Conservation (phyloP, 2,113 vertebrate genomes). For the Drymodes brunneopygia region DNA sequence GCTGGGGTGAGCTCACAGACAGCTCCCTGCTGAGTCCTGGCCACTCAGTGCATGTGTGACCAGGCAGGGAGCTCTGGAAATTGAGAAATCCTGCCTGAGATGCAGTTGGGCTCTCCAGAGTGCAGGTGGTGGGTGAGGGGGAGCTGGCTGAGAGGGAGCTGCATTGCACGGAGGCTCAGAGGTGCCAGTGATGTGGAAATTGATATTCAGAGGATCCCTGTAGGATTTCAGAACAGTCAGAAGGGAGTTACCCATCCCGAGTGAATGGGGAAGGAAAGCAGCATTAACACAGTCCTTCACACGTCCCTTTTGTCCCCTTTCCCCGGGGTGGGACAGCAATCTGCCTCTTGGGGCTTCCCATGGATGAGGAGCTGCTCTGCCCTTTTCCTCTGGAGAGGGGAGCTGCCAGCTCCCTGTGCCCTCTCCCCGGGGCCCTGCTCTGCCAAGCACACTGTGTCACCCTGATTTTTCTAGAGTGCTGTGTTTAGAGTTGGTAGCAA, state of each 20-base stretch:
- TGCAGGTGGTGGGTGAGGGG: not conserved
- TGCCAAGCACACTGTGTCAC: not conserved
- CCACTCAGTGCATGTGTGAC: not conserved
- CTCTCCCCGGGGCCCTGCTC: not conserved
- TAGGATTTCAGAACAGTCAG: not conserved
- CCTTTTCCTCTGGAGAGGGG: not conserved
- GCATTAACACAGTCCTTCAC: fast-evolving
- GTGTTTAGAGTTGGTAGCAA: too few species aligned
- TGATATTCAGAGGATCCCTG: not conserved
- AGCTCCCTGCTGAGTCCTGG: not conserved
- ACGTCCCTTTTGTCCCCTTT: not conserved
- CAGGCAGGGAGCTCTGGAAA: not conserved
- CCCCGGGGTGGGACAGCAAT: not conserved
- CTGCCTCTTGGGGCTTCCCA: not conserved
- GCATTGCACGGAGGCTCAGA: not conserved
- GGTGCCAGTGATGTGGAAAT: not conserved
- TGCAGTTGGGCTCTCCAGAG: not conserved
- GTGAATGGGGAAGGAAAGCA: not conserved
- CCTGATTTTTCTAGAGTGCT: too few species aligned
- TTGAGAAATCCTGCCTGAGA: not conserved
- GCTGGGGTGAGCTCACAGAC: not conserved
- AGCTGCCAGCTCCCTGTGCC: not conserved
- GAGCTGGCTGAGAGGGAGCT: fast-evolving
- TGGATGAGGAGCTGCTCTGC: not conserved
- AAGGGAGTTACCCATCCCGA: not conserved